Base-by-base conservation (phyloP, 2,888 invertebrate genomes). In the Macrosoma leucophasiata region DNA sequence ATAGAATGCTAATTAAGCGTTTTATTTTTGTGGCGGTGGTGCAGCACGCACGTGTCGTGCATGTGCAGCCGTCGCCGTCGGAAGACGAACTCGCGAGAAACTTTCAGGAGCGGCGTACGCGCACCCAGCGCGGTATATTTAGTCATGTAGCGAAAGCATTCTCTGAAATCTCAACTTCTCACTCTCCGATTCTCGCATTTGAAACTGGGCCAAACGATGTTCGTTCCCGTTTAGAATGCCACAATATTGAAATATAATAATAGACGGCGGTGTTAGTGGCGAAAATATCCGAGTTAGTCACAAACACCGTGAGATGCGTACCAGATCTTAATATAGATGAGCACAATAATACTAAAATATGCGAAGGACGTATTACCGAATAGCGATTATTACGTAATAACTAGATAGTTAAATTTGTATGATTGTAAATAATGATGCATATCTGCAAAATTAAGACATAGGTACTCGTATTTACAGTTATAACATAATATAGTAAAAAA, bases 201-300 rank as follows among this genome's bases (percentile, higher is more conserved):
- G 82, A 84, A 84, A 73, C 78, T 82, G 82, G 82, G 82, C 82
- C 82, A 84, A 82, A 78, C 69, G 76, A 74, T 74, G 72, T 62
- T 66, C 72, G 75, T 71, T 68, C 75, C 62, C 70, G 70, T 67
- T 70, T 67, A 77, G 77, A 82, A 79, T 84, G 76, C 78, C 73
- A 78, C 79, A 82, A 81, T 79, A 81, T 81, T 77, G 58, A 76
- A 82, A 79, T 79, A 77, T 78, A 84, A 76, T 81, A 81, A 78
- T 82, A 82, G 82, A 68, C 48, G 43, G 57, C 47, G 68, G 69
- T 70, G 65, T 72, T 65, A 65, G 68, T 65, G 52, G 73, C 77
- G 54, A 81, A 82, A 78, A 81, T 82, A 79, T 71, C 77, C 59
- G 68, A 63, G 62, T 78, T 75, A 81, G 70, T 79, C 79, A 79